A percentile compares a stretch with the other conserved stretches of the same genome.
phyloP scores from a whole-genome alignment of 2,797 vertebrate genomes.

The Gymnopithys bicolor region DNA sequence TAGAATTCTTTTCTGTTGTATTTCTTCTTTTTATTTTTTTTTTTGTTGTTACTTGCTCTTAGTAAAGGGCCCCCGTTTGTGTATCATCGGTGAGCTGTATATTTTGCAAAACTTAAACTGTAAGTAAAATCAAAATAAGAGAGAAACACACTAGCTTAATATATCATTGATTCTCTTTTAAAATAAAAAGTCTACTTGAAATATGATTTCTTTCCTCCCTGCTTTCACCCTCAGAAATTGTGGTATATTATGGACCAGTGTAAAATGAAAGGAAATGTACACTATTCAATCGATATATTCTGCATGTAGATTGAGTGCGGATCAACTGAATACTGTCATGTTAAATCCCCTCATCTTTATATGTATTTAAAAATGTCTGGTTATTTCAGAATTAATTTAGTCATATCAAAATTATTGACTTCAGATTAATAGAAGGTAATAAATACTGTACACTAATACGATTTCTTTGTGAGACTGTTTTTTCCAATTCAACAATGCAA shows the following conservation, averaged over 20 bases:
- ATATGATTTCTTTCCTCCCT: neutral
- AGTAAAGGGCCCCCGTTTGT: constrained; percentile 5
- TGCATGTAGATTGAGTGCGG: constrained; percentile 72
- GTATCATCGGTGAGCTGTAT: constrained; percentile 51
- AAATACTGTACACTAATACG: constrained; percentile 51
- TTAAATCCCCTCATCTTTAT: constrained; percentile 38
- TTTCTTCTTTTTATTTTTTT: neutral
- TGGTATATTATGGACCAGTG: constrained; percentile 21
- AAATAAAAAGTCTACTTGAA: constrained; percentile 34
- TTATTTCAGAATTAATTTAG: constrained; percentile 66
- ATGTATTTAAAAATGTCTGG: constrained; percentile 64
- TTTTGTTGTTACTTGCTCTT: constrained; percentile 9
- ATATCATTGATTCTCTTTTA: constrained; percentile 60
- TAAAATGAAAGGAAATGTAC: constrained; percentile 42
- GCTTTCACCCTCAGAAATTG: constrained; percentile 18
- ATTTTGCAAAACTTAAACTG: constrained; percentile 63
- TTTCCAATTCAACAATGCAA: neutral
- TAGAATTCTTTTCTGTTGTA: constrained; percentile 3
- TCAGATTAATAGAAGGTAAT: constrained; percentile 67
- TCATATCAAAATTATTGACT: constrained; percentile 52
- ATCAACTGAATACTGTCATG: constrained; percentile 51
- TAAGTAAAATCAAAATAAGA: constrained; percentile 53
- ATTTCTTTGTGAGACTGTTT: constrained; percentile 17
- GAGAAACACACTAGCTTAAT: constrained; percentile 48
- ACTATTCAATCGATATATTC: neutral